A percentile compares a stretch with the other conserved stretches of the same genome.
Conservation (phyloP, 2,113 vertebrate species). For the Osmerus eperlanus region DNA sequence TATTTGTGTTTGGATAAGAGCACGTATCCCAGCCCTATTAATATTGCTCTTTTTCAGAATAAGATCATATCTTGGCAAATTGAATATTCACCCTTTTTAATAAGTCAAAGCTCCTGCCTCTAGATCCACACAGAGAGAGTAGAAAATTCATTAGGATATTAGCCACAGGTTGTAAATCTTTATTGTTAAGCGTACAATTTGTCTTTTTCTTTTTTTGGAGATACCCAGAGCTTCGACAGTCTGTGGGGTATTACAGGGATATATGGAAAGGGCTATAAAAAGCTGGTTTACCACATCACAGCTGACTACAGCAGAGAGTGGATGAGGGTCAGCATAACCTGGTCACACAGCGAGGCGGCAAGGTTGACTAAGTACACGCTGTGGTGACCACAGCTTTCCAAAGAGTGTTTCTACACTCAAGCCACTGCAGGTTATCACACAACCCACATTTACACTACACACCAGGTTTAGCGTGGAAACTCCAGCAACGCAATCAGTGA, state of each 20-base stretch:
- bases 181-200: constrained; percentile 23
- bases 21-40: constrained; percentile 57
- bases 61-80: constrained; percentile 59
- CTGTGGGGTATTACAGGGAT: constrained; percentile 12
- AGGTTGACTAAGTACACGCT: too few species aligned
- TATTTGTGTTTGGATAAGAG: constrained; percentile 63
- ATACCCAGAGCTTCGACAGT: constrained; percentile 36
- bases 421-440: constrained; percentile 7
- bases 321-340: too few species aligned
- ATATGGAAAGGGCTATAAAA: constrained; percentile 26
- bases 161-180: constrained; percentile 60
- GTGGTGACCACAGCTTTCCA: too few species aligned
- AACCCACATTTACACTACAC: constrained; percentile 31
- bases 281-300: constrained; percentile 1
- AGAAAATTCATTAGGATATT: constrained; percentile 45
- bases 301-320: constrained; percentile 18
- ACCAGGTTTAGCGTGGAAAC: constrained; percentile 5
- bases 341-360: too few species aligned
- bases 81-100: constrained; percentile 61
- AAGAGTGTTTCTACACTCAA: too few species aligned
- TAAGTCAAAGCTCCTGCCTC: constrained; percentile 46
- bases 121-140: constrained; percentile 43
- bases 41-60: constrained; percentile 65
- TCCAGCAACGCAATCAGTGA: too few species aligned
- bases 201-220: constrained; percentile 33